Evolutionary conservation across 2,113 vertebrate species (phyloP), one percentile per base, ranked within the genome.

Genomic region (Colius striatus): DNA sequence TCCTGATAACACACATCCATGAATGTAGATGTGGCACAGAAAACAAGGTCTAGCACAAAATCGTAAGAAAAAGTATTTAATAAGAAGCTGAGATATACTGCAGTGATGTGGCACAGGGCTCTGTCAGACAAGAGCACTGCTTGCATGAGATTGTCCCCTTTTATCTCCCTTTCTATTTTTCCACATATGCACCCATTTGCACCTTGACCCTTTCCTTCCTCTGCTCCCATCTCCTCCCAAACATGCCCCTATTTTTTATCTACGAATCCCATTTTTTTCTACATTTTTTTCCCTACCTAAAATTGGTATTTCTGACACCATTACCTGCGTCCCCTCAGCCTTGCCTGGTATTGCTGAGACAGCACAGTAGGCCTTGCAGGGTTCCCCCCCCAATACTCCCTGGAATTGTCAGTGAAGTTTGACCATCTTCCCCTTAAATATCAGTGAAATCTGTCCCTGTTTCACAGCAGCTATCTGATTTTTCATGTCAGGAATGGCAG

Each of bases 31-130:
- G 16, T 7, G 62, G 41, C 32, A 70, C 30, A 81, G 65, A 84
- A 84, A 60, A 11, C 48, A 77, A 81, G 8, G 34, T 21, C 55
- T 94, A 58, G 26, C 53, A 58, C 61, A 71, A 89, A 74, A 74
- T 50, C 4, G 63, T 27, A 43, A 78, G 57, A 36, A 84, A 34
- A 86, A 65, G 10, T 7, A 30, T 93, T 93, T 95, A 91, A 80
- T 85, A 63, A 63, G n/a, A 70, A 86, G 11, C 11, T 91, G 57
- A 20, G 43, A 58, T 7, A 41, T 63, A 76, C 10, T 58, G 30
- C 51, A 73, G n/a, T 3, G 11, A 72, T 30, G 19, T 36, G 45
- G 11, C 9, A 5, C 27, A 63, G 61, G 22, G 15, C n/a, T 58
- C 61, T 32, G 14, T 29, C 25, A 73, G 67, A 70, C 15, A 71